Evolutionary conservation across 2,113 vertebrate species (phyloP).

Genomic region (Choloepus hoffmanni): DNA sequence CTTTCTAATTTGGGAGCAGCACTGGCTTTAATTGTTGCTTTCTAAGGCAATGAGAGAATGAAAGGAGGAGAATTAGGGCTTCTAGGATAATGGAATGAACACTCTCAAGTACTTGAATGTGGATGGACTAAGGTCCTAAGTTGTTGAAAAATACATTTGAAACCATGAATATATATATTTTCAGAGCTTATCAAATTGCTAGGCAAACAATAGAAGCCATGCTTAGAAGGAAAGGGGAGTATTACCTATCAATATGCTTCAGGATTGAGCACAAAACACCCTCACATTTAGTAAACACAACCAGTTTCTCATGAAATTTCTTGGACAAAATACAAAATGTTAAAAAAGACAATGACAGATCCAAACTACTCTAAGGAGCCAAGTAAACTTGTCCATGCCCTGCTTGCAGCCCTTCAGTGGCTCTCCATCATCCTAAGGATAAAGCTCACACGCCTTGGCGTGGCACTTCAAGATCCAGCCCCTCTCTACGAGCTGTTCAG

Average conservation of each 20-base stretch:
- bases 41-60: neutral
- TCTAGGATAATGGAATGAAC: neutral
- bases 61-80: neutral
- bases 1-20: neutral
- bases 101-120: neutral
- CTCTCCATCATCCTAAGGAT: neutral
- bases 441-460: neutral
- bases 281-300: neutral
- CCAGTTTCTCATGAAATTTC: neutral
- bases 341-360: neutral
- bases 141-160: conserved; percentile 27
- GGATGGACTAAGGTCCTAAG: neutral
- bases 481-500: accelerated
- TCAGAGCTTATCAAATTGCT: neutral
- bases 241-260: conserved; percentile 25
- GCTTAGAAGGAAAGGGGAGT: conserved; percentile 3
- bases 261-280: neutral
- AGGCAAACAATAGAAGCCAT: neutral
- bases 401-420: neutral
- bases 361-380: neutral
- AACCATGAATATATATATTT: conserved; percentile 17
- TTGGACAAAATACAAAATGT: neutral
- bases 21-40: conserved; percentile 25
- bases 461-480: accelerated
- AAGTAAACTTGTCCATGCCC: neutral